Evolutionary conservation across 2,797 vertebrate genomes (phyloP), one percentile per base, ranked within the genome.

Genomic region (Moxostoma hubbsi): DNA sequence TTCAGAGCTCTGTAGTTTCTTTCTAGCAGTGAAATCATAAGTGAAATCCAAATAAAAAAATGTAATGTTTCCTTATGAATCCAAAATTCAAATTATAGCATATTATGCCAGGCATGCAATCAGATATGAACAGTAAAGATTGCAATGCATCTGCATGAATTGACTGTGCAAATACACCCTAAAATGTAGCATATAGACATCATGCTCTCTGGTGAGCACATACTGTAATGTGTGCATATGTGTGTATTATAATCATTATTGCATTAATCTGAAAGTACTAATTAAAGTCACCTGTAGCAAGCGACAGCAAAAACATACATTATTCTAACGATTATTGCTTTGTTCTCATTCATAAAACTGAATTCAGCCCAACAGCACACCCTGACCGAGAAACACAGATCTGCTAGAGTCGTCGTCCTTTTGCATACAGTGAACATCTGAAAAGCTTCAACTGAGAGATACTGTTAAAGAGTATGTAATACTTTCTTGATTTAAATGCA

Each of bases 401-500:
- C 87, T 91, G 86, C 89, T 85, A 86, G 88, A 61, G 18, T 73
- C 75, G 24, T 24, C 24, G 50, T 86, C 75, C 90, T 90, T 91
- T 87, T 89, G 86, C 81, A 84, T 90, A 89, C 90, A 89, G 92
- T 93, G 92, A 91, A 89, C 92, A 94, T 95, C 93, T 93, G 92
- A 93, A 93, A 92, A 90, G 82, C 92, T 91, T 93, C 90, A 94
- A 94, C 92, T 91, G 88, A 91, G 88, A 93, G 93, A 95, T 94
- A 94, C 92, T 91, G 90, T 89, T 93, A 93, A 94, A 95, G 93
- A 94, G 92, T 92, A 93, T 94, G 94, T 94, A 94, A 94, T 93
- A 94, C 92, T 94, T 93, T 93, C 90, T 91, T 93, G 93, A 94
- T 95, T 94, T 94, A 94, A 79, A 94, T 94, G 93, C 92, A 93